Base-by-base conservation (phyloP, 1,140 invertebrate species). In the Argopecten irradians region DNA sequence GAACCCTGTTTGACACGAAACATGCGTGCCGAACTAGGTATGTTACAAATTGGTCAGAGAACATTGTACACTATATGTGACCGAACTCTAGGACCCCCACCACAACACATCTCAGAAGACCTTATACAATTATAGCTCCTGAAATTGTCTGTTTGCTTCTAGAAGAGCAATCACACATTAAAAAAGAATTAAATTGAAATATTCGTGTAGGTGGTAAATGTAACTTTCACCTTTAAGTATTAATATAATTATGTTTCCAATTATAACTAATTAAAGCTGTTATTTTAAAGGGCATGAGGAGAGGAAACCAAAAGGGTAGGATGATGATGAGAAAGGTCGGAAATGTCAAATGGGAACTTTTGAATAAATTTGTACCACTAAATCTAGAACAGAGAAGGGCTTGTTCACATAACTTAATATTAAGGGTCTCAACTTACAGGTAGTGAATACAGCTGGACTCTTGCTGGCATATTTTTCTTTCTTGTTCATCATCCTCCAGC, bases 21-120 rank as follows among this genome's bases (percentile, higher is more conserved):
- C 55, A 28, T 71, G 55, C 55, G 55, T 71, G 55, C 55, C n/a
- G 55, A 71, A 71, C 55, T n/a, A 22, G 55, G n/a, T n/a, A 71
- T 71, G n/a, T 71, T 71, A 28, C n/a, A 28, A 11, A 28, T 71
- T 71, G 2, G 22, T 11, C n/a, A n/a, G n/a, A n/a, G n/a, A n/a
- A n/a, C n/a, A n/a, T n/a, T n/a, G n/a, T n/a, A n/a, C n/a, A n/a
- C n/a, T n/a, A n/a, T n/a, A n/a, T n/a, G n/a, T n/a, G n/a, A n/a
- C n/a, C n/a, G n/a, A n/a, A n/a, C n/a, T n/a, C n/a, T n/a, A n/a
- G n/a, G n/a, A n/a, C n/a, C n/a, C n/a, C n/a, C n/a, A n/a, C n/a
- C n/a, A n/a, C n/a, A n/a, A n/a, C n/a, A n/a, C n/a, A n/a, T n/a
- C n/a, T n/a, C n/a, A n/a, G n/a, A n/a, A n/a, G n/a, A n/a, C n/a